phyloP scores from a whole-genome alignment of 2,888 invertebrate genomes.

The Drosophila acutilabella region DNA sequence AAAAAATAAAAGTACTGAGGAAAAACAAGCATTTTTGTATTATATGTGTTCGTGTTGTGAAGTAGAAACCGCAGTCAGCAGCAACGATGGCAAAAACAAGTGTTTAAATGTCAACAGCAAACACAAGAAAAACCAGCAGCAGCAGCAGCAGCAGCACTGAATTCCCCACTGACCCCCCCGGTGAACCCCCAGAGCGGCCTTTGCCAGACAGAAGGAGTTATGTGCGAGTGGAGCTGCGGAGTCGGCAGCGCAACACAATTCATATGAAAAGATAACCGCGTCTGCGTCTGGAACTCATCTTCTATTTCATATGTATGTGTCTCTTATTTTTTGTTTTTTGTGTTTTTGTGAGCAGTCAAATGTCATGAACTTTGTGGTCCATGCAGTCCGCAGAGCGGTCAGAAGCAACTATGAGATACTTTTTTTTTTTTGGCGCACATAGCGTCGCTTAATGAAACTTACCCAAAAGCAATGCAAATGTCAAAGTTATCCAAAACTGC shows the following conservation, averaged over 20 bases:
- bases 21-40: conserved; percentile 49
- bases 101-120: conserved; percentile 78
- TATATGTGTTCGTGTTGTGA: conserved; percentile 51
- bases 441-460: conserved; percentile 64
- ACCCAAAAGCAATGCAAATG: conserved; percentile 76
- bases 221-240: conserved; percentile 34
- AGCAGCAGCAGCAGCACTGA: conserved; percentile 1
- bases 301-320: conserved; percentile 40
- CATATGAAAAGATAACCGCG: conserved; percentile 64
- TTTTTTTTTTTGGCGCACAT: conserved; percentile 53
- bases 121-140: conserved; percentile 62
- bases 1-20: conserved; percentile 13
- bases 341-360: conserved; percentile 38
- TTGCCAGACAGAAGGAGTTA: conserved; percentile 54
- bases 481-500: conserved; percentile 79
- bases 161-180: background rate
- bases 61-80: conserved; percentile 62
- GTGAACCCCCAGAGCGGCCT: background rate
- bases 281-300: conserved; percentile 62
- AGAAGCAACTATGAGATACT: conserved; percentile 62
- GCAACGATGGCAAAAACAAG: conserved; percentile 63
- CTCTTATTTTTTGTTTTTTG: conserved; percentile 8
- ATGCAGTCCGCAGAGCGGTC: conserved; percentile 38
- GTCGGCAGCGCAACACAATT: conserved; percentile 52
- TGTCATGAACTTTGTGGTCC: conserved; percentile 58